These are phyloP conservation scores for Elanus axillaris DNA, from an alignment of 2,113 vertebrate species.

Conservation along the genomic window DNA sequence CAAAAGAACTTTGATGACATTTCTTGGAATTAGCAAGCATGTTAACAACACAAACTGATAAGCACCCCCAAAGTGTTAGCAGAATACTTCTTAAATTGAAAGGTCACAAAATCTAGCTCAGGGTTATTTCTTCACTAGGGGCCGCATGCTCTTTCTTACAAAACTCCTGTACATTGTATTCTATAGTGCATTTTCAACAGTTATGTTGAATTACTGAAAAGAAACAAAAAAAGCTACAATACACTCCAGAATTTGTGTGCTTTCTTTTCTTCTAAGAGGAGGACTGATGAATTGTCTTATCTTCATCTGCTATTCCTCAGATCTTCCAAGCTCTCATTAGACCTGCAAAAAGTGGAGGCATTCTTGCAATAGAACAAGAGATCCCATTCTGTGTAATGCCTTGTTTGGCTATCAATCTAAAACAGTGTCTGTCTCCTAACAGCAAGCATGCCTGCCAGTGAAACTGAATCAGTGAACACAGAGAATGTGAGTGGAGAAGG, in stretches of 20 bases:
- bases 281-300: background rate
- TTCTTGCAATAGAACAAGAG: background rate
- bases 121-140: background rate
- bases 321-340: background rate
- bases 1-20: background rate
- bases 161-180: background rate
- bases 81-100: background rate
- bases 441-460: conserved; percentile 94
- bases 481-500: conserved; percentile 90
- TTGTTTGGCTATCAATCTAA: background rate
- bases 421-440: conserved; percentile 59
- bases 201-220: background rate
- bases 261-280: background rate
- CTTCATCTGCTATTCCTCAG: background rate
- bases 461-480: conserved; percentile 93
- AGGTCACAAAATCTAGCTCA: background rate
- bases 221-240: background rate
- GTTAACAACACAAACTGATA: background rate
- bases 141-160: background rate
- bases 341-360: background rate
- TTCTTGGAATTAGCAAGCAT: background rate
- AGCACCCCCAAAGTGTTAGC: background rate
- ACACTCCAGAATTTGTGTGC: background rate
- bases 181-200: background rate
- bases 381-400: background rate